These are phyloP conservation scores for Synanthedon tipuliformis DNA, from an alignment of 2,888 invertebrate genomes.

Conservation along the genomic window DNA sequence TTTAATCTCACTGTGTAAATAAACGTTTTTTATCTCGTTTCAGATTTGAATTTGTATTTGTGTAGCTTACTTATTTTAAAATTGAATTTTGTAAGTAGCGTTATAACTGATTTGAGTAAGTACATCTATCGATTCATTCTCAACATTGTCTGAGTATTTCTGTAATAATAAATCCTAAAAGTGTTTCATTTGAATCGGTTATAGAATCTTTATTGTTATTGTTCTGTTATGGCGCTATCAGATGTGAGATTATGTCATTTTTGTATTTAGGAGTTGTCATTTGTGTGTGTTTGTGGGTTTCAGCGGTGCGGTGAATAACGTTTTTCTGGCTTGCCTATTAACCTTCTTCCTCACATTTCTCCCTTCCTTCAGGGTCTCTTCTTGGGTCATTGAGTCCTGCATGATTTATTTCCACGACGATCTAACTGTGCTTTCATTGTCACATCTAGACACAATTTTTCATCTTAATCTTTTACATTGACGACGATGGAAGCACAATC, in stretches of 20 bases:
- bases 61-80: slow-evolving; percentile 60
- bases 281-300: slow-evolving; percentile 67
- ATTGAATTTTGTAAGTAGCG: slow-evolving; percentile 52
- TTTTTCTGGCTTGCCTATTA: slow-evolving; percentile 67
- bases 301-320: slow-evolving; percentile 62
- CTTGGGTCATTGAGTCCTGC: slow-evolving; percentile 43
- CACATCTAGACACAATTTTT: slow-evolving; percentile 7
- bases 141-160: neutral
- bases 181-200: no score
- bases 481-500: slow-evolving; percentile 40
- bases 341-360: slow-evolving; percentile 43
- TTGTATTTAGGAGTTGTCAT: slow-evolving; percentile 61
- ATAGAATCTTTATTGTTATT: neutral
- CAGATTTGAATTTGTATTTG: slow-evolving; percentile 64
- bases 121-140: no score
- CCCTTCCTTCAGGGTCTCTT: slow-evolving; percentile 45
- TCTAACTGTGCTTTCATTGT: slow-evolving; percentile 56
- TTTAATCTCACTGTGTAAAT: slow-evolving; percentile 66
- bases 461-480: slow-evolving; percentile 2
- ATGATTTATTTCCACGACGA: slow-evolving; percentile 63
- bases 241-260: slow-evolving; percentile 47
- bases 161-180: no score
- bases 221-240: slow-evolving; percentile 34
- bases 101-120: slow-evolving; percentile 23
- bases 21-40: slow-evolving; percentile 60